A percentile compares a stretch with the other conserved stretches of the same genome.
phyloP scores from a whole-genome alignment of 1,140 invertebrate genomes.

The Acromyrmex charruanus region DNA sequence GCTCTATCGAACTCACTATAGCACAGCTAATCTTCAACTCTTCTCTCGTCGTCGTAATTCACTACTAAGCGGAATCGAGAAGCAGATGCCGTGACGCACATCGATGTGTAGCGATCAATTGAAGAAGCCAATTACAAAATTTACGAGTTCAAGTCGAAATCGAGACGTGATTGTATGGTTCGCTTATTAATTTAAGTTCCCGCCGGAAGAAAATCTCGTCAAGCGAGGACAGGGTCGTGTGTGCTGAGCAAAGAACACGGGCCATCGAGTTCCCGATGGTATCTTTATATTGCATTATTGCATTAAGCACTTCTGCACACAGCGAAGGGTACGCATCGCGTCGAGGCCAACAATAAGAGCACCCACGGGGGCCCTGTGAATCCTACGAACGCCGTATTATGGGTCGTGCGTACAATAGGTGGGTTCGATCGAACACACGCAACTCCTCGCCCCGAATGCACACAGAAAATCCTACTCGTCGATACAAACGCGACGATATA shows the following conservation, averaged over 20 bases:
- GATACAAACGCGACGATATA: conserved; percentile 61
- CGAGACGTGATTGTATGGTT: not conserved
- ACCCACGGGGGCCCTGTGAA: conserved; percentile 72
- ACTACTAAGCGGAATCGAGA: not conserved
- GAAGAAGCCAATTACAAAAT: conserved; percentile 54
- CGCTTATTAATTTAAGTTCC: conserved; percentile 73
- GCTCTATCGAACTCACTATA: not conserved
- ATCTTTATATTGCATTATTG: conserved; percentile 85
- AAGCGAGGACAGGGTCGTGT: conserved; percentile 48
- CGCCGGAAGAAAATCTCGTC: conserved; percentile 60
- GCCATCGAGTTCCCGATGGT: conserved; percentile 79
- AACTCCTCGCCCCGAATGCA: conserved; percentile 33
- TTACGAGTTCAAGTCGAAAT: conserved; percentile 1
- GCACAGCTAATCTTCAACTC: conserved; percentile 31
- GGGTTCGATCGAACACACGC: conserved; percentile 71
- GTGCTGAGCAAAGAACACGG: conserved; percentile 67
- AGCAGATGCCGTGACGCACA: conserved; percentile 7
- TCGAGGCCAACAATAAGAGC: conserved; percentile 67
- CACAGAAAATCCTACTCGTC: conserved; percentile 43
- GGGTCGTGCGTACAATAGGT: conserved; percentile 66
- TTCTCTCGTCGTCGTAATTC: conserved; percentile 19
- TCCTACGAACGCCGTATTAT: conserved; percentile 66
- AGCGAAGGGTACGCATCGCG: conserved; percentile 73
- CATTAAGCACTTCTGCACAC: conserved; percentile 85
- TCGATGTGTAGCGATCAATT: not conserved